A percentile compares a stretch with the other conserved stretches of the same genome.
phyloP scores from a whole-genome alignment of 2,113 vertebrate species.

The Stigmatopora argus region DNA sequence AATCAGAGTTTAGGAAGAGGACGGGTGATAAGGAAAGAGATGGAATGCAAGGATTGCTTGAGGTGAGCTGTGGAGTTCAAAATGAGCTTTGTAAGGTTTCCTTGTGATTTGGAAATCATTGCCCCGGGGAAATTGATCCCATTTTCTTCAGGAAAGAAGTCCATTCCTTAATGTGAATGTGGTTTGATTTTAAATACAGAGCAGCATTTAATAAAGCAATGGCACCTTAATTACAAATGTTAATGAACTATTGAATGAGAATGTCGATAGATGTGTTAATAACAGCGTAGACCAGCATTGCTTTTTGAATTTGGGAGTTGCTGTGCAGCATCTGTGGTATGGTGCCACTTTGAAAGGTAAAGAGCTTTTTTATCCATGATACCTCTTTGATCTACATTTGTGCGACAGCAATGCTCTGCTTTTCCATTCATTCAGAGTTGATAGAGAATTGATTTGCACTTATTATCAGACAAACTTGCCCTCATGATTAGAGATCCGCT shows the following conservation, averaged over 20 bases:
- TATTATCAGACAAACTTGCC: background rate
- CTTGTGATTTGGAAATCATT: slow-evolving; percentile 17
- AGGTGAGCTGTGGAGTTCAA: slow-evolving; percentile 3
- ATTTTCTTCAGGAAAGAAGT: slow-evolving; percentile 8
- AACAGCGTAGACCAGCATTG: background rate
- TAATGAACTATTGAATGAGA: slow-evolving; percentile 5
- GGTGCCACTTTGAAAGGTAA: background rate
- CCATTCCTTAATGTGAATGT: slow-evolving; percentile 7
- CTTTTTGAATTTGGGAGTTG: background rate
- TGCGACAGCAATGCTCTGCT: background rate
- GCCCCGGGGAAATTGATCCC: slow-evolving; percentile 2
- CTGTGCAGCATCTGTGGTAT: background rate
- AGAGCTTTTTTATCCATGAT: background rate
- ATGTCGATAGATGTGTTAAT: slow-evolving; percentile 5
- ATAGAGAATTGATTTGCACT: background rate
- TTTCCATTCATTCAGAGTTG: background rate
- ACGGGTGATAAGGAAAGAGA: slow-evolving; percentile 6
- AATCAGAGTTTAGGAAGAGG: slow-evolving; percentile 10
- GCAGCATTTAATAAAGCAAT: slow-evolving; percentile 9
- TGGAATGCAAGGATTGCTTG: slow-evolving; percentile 5
- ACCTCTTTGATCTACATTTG: background rate
- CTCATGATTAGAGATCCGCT: no score
- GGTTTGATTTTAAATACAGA: slow-evolving; percentile 12
- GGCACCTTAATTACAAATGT: background rate
- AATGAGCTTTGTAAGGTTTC: slow-evolving; percentile 19